phyloP scores from a whole-genome alignment of 2,888 invertebrate genomes.

The Drosophila prostipennis region DNA sequence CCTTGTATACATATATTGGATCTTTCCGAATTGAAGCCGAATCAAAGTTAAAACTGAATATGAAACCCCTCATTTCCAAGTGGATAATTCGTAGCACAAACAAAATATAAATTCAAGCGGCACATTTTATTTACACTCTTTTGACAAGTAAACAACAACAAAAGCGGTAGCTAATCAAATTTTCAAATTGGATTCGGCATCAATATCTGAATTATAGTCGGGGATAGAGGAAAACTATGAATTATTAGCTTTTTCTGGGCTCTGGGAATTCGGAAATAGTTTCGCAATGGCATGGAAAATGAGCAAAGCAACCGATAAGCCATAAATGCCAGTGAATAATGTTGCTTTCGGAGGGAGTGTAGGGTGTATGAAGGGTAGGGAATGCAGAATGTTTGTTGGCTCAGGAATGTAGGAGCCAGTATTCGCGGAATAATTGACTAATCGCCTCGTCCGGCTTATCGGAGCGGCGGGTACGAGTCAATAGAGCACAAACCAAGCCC shows the following conservation, averaged over 20 bases:
- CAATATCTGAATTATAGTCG: constrained; percentile 8
- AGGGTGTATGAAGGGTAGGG: too few relatives aligned
- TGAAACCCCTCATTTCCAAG: neutral
- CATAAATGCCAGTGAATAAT: constrained; percentile 15
- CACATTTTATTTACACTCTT: constrained; percentile 26
- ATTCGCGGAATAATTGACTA: constrained; percentile 8
- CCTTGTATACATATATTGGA: constrained; percentile 3
- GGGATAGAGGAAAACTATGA: neutral
- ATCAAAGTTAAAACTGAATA: neutral
- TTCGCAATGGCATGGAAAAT: constrained; percentile 3
- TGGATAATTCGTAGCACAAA: constrained; percentile 31
- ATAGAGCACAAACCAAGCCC: neutral
- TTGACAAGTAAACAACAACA: constrained; percentile 30
- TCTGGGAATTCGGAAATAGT: constrained; percentile 11
- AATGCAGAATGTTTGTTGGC: neutral
- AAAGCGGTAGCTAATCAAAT: constrained; percentile 15
- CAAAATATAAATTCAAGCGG: constrained; percentile 14
- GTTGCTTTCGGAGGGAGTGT: neutral
- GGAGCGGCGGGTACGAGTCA: neutral
- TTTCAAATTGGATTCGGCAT: neutral
- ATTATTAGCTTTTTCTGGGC: neutral
- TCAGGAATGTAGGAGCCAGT: constrained; percentile 7
- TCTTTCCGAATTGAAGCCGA: neutral
- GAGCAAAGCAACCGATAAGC: constrained; percentile 11
- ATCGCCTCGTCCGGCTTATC: neutral